Conservation (phyloP, 2,888 invertebrate genomes). For the Lacanobia oleracea region DNA sequence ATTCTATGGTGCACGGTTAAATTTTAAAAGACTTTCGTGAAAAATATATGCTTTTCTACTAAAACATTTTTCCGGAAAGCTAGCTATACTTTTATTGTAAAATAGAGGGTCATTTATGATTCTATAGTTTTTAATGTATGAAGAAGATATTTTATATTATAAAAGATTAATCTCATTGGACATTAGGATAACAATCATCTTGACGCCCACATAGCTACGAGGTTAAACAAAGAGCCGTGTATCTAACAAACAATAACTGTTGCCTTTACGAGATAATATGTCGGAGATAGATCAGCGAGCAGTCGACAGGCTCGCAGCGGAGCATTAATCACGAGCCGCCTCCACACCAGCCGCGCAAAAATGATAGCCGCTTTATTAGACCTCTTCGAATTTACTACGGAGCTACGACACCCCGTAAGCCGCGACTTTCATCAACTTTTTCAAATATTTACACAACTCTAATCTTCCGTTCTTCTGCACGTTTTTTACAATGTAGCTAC, state of each 20-base stretch:
- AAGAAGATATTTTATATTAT: background rate
- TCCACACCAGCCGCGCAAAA: conserved; percentile 65
- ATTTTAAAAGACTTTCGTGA: conserved; percentile 21
- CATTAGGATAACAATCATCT: conserved; percentile 10
- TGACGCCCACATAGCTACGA: conserved; percentile 13
- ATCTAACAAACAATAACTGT: conserved; percentile 44
- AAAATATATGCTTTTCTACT: conserved; percentile 2
- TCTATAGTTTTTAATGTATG: background rate
- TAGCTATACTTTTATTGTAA: background rate
- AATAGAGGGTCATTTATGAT: background rate
- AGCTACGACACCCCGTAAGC: conserved; percentile 71
- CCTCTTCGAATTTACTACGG: conserved; percentile 69
- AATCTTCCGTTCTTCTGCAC: conserved; percentile 4
- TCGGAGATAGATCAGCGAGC: conserved; percentile 37
- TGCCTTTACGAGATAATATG: conserved; percentile 49
- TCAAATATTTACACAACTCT: conserved; percentile 36
- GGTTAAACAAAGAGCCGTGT: conserved; percentile 17
- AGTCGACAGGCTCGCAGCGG: conserved; percentile 33
- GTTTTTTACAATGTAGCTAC: conserved; percentile 7
- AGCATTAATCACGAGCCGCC: conserved; percentile 71
- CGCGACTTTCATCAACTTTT: conserved; percentile 26
- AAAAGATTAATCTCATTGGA: background rate
- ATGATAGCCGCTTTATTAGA: conserved; percentile 71
- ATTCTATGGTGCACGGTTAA: conserved; percentile 29
- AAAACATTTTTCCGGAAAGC: conserved; percentile 14